Evolutionary conservation across 2,113 vertebrate genomes (phyloP).

Genomic region (Mus musculus): DNA sequence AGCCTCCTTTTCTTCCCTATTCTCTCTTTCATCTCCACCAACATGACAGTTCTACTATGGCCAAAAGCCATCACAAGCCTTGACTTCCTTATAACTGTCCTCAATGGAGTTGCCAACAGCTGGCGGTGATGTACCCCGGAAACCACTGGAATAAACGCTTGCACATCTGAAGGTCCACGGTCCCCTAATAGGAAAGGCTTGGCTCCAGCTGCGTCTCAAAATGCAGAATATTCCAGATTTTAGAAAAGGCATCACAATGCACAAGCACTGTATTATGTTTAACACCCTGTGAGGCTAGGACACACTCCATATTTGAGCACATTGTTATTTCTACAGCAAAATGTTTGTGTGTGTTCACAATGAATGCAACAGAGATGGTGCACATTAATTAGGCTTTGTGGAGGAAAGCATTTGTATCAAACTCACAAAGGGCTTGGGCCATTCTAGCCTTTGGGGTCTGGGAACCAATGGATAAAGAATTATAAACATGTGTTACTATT

Average conservation of each 20-base stretch:
- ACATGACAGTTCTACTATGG: not conserved
- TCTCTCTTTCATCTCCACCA: not conserved
- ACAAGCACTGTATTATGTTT: not conserved
- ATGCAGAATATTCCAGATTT: not conserved
- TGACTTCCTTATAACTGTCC: not conserved
- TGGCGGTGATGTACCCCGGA: not conserved
- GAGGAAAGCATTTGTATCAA: not conserved
- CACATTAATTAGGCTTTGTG: not conserved
- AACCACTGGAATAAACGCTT: too few species aligned
- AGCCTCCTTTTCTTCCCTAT: not conserved
- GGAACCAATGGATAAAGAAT: not conserved
- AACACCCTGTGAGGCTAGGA: not conserved
- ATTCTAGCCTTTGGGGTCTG: not conserved
- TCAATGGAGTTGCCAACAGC: not conserved
- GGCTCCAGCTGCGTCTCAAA: not conserved
- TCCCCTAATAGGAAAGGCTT: not conserved
- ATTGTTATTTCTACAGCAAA: constrained; percentile 17
- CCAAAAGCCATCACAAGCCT: not conserved
- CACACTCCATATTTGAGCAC: constrained; percentile 5
- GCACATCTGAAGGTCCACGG: not conserved
- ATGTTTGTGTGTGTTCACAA: not conserved
- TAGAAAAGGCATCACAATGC: constrained; percentile 21
- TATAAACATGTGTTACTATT: not conserved
- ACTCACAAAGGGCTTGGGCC: not conserved
- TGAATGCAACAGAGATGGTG: not conserved